Base-by-base conservation (phyloP, 2,113 vertebrate genomes). In the Macrotus californicus region DNA sequence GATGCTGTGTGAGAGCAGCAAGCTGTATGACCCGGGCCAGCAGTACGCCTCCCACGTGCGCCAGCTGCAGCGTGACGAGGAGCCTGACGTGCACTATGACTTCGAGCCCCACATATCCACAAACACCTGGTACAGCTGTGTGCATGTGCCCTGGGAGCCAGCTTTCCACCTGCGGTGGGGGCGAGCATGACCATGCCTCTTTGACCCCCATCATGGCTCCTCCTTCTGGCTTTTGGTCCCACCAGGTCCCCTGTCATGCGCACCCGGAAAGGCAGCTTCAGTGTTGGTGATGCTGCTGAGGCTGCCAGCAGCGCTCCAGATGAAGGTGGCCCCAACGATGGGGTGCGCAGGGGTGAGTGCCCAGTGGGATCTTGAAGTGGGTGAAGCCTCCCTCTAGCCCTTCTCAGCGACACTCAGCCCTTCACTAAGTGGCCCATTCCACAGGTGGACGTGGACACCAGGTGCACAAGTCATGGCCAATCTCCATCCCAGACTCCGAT, bases 1-100 rank as follows among this genome's bases (percentile, higher is more conserved):
- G 98, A 99, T 99, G 0, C 98, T 99, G 97, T 99, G 99, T 0
- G 99, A 99, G 98, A 99, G 99, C 99, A 99, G 99, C 97, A 99
- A 99, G 92, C 98, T 99, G 31, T 99, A 99, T 0, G 99, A 99
- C 97, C 99, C 99, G 0, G 99, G 99, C 22, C 99, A 99, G 97
- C 99, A 99, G 91, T 99, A 99, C 0, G 99, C 98, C 0, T 99
- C 99, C 0, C 98, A 99, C 11, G 99, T 99, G 19, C 97, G 97
- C 93, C 99, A 99, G 97, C 98, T 99, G 94, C 99, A 99, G 98
- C 98, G 99, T 0, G 99, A 97, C 0, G 98, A 98, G 3, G 99
- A 99, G 87, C 98, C 99, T 0, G 98, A 98, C 0, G 97, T 96
- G 12, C 98, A 98, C 56, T 99, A 99, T 10, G 96, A 98, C 66